These are phyloP conservation scores for Phacellophora camtschatica DNA, from an alignment of 30 jellyfish, hydroid and myxozoan genomes.

Conservation along the genomic window DNA sequence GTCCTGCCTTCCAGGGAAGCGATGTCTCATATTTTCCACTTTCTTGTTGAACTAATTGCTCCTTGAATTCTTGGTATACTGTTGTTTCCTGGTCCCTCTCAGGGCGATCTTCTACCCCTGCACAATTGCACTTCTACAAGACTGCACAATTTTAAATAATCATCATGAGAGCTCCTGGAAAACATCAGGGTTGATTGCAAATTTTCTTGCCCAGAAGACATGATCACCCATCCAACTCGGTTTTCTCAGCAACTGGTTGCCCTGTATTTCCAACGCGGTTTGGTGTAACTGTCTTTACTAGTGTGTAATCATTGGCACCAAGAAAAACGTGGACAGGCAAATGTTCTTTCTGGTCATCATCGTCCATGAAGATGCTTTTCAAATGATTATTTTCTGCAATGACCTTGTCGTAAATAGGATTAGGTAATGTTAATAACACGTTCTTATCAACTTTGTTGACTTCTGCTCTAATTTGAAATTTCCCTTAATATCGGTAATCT, in stretches of 20 bases:
- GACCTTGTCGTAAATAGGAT: too few species aligned
- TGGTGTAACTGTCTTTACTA: too few species aligned
- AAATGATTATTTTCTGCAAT: too few species aligned
- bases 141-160: constrained; percentile 55
- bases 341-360: too few species aligned
- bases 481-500: not conserved
- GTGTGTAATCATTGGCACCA: too few species aligned
- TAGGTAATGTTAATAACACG: constrained; percentile 13
- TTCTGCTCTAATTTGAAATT: not conserved
- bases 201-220: constrained; percentile 48
- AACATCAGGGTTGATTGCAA: constrained; percentile 6
- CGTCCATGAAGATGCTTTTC: too few species aligned
- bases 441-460: constrained; percentile 41
- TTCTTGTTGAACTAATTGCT: constrained; percentile 23
- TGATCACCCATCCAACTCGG: too few species aligned
- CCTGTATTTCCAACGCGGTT: too few species aligned
- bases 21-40: constrained; percentile 52
- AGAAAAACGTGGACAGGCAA: too few species aligned
- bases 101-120: constrained; percentile 65
- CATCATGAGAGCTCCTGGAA: constrained; percentile 45
- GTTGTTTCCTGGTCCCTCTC: constrained; percentile 57
- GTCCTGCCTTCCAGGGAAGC: constrained; percentile 33
- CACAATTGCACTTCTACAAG: constrained; percentile 65
- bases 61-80: constrained; percentile 67
- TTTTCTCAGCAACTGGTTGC: too few species aligned